phyloP scores from a whole-genome alignment of 2,888 invertebrate species.

The Drosophila austrosaltans region DNA sequence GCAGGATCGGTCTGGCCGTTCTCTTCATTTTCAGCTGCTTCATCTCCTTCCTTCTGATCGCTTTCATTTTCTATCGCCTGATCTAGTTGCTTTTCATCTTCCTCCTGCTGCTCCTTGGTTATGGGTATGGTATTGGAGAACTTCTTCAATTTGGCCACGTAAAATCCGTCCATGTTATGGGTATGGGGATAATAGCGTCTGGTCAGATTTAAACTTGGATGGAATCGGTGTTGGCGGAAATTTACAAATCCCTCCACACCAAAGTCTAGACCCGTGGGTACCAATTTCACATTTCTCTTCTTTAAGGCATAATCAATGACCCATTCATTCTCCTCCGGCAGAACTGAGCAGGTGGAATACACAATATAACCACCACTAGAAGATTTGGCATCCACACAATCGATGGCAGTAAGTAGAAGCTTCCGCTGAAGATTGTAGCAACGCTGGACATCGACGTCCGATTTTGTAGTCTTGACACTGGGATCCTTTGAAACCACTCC shows the following conservation, averaged over 20 bases:
- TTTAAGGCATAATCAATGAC: conserved; percentile 97
- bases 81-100: conserved; percentile 81
- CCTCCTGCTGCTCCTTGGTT: conserved; percentile 83
- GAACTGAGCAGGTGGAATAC: conserved; percentile 98
- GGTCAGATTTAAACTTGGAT: conserved; percentile 94
- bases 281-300: conserved; percentile 96
- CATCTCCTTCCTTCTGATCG: conserved; percentile 43
- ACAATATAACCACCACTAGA: conserved; percentile 97
- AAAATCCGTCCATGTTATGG: conserved; percentile 99
- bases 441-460: conserved; percentile 93
- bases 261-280: conserved; percentile 96
- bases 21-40: conserved; percentile 39
- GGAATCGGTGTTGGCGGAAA: conserved; percentile 93
- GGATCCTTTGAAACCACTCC: conserved; percentile 99
- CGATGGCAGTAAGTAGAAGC: conserved; percentile 97
- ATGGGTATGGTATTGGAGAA: conserved; percentile 91
- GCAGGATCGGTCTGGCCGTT: conserved; percentile 47
- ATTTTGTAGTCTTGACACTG: conserved; percentile 96
- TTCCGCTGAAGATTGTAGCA: conserved; percentile 97
- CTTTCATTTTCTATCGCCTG: conserved; percentile 60
- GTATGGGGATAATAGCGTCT: conserved; percentile 98
- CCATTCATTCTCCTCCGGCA: conserved; percentile 99
- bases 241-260: conserved; percentile 97
- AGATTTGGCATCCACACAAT: conserved; percentile 96
- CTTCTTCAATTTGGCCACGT: conserved; percentile 98